Conservation (phyloP, 2,888 invertebrate genomes). For the Athetis lepigone region DNA sequence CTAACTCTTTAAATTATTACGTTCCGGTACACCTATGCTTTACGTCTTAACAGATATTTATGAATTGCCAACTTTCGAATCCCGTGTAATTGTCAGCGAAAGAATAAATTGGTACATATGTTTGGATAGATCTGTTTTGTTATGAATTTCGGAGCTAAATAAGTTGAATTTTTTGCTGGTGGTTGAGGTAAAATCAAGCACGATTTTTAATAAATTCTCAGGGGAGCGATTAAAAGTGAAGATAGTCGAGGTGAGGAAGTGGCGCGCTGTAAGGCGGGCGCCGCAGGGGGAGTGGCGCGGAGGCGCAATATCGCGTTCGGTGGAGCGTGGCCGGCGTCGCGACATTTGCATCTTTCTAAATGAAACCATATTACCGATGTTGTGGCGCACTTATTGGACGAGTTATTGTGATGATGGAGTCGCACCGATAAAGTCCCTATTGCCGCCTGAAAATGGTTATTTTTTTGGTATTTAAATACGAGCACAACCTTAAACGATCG, state of each 20-base stretch:
- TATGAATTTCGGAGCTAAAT: conserved; percentile 32
- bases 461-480: conserved; percentile 55
- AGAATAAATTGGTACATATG: conserved; percentile 46
- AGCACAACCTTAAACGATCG: conserved; percentile 51
- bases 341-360: conserved; percentile 83
- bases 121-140: conserved; percentile 48
- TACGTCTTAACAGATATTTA: conserved; percentile 75
- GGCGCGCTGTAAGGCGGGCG: conserved; percentile 49
- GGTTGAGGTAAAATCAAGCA: conserved; percentile 72
- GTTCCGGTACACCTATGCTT: conserved; percentile 75
- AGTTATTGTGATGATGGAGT: conserved; percentile 72
- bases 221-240: conserved; percentile 82
- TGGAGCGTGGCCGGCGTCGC: conserved; percentile 75
- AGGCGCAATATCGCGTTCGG: conserved; percentile 82
- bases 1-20: conserved; percentile 84
- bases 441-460: conserved; percentile 49
- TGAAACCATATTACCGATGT: conserved; percentile 77
- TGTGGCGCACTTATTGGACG: conserved; percentile 75
- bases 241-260: conserved; percentile 78
- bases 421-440: conserved; percentile 52
- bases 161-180: conserved; percentile 35
- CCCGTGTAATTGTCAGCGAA: conserved; percentile 36
- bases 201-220: conserved; percentile 82
- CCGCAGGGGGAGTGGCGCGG: conserved; percentile 61
- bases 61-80: conserved; percentile 59